phyloP scores from a whole-genome alignment of 1,140 invertebrate genomes.

The Pseudomyrmex gracilis region DNA sequence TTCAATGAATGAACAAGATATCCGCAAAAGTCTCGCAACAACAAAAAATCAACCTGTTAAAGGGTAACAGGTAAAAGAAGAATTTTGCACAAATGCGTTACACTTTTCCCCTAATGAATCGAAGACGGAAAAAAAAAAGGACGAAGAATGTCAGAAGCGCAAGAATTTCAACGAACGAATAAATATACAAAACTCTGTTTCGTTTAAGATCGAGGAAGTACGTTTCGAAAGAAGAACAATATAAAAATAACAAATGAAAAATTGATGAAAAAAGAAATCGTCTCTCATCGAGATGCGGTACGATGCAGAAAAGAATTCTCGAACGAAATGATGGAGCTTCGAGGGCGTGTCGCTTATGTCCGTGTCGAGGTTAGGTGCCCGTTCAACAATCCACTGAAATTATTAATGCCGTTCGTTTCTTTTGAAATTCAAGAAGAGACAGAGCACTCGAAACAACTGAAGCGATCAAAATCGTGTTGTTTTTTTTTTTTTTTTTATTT shows the following conservation, averaged over 20 bases:
- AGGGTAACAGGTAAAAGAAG: constrained; percentile 70
- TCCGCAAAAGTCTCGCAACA: constrained; percentile 79
- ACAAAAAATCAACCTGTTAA: constrained; percentile 84
- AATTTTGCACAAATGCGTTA: no score
- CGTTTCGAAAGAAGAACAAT: not conserved
- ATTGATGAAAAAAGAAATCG: not conserved
- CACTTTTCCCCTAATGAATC: not conserved
- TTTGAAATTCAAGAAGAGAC: not conserved
- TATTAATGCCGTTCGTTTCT: not conserved
- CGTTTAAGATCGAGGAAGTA: not conserved
- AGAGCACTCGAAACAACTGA: not conserved
- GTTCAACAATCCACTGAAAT: not conserved
- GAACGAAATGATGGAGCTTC: constrained; percentile 5
- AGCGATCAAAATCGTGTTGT: constrained; percentile 1
- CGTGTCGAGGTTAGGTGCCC: constrained; percentile 3
- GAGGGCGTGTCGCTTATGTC: constrained; percentile 66
- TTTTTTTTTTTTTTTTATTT: no score
- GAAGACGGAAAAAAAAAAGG: not conserved
- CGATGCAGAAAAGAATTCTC: not conserved
- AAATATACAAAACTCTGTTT: no score
- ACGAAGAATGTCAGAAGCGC: not conserved
- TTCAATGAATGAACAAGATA: constrained; percentile 83
- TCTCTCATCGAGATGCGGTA: not conserved
- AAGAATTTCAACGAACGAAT: no score
- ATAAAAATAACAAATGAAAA: constrained; percentile 3